A percentile compares a stretch with the other conserved stretches of the same genome.
Evolutionary conservation across 2,797 vertebrate genomes (phyloP).

Genomic region (Chlorospingus flavigularis): DNA sequence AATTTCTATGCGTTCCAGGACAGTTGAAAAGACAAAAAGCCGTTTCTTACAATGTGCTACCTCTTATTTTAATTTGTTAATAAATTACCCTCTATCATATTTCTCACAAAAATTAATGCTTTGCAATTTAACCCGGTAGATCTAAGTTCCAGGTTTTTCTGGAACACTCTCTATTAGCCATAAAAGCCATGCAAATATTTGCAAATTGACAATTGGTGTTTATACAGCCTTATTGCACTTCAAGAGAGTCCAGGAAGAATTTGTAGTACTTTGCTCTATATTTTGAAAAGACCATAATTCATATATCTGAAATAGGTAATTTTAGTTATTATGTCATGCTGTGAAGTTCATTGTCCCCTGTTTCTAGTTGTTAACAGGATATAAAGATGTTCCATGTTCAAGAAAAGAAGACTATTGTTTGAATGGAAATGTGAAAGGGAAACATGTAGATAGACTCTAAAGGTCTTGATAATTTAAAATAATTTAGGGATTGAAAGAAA

Average conservation of each 20-base stretch:
- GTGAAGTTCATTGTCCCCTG: neutral
- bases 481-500: neutral
- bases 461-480: neutral
- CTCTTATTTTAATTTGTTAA: neutral
- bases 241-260: neutral
- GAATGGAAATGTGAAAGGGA: neutral
- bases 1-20: neutral
- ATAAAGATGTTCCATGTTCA: neutral
- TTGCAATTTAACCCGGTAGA: neutral
- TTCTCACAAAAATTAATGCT: neutral
- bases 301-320: neutral
- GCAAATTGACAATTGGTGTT: neutral
- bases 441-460: neutral
- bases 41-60: neutral
- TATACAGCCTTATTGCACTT: neutral
- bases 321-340: neutral
- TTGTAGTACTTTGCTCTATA: neutral
- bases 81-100: neutral
- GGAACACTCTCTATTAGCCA: neutral
- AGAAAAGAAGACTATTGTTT: neutral
- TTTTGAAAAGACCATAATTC: neutral
- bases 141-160: constrained; percentile 2
- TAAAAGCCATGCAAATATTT: neutral
- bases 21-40: neutral
- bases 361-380: neutral